Conservation (phyloP, 2,113 vertebrate genomes). For the Acrocephalus kingi region DNA sequence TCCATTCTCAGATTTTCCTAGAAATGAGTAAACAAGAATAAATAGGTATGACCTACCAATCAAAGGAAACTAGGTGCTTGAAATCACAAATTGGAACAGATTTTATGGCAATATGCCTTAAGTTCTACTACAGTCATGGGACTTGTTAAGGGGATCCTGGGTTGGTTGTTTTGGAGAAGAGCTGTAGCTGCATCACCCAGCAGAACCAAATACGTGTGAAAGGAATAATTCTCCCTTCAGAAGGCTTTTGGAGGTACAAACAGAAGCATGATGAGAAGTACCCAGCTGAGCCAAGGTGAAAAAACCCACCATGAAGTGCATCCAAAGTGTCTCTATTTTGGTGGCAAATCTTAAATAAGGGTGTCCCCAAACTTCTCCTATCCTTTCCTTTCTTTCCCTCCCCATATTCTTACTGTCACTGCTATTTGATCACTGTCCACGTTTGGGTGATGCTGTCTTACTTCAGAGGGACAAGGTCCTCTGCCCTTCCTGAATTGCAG, state of each 20-base stretch:
- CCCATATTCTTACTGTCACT: background rate
- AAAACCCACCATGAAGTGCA: background rate
- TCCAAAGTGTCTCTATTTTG: background rate
- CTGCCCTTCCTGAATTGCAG: background rate
- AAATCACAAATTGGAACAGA: background rate
- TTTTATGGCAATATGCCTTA: background rate
- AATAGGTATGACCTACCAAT: background rate
- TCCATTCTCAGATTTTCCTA: background rate
- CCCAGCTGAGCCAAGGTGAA: background rate
- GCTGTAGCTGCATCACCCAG: background rate
- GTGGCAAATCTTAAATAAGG: background rate
- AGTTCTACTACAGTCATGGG: background rate
- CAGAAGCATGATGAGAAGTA: background rate
- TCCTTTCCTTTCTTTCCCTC: background rate
- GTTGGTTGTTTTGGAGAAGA: background rate
- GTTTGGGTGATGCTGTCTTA: background rate
- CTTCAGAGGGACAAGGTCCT: fast-evolving
- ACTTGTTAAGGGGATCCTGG: background rate
- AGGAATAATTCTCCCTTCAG: background rate
- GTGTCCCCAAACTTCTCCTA: background rate
- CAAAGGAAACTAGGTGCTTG: background rate
- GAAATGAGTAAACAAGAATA: background rate
- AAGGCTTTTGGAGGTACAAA: background rate
- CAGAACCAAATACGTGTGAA: fast-evolving
- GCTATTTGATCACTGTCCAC: background rate